Evolutionary conservation across 2,113 vertebrate genomes (phyloP), one percentile per base, ranked within the genome.

Genomic region (Leptocoma aspasia): DNA sequence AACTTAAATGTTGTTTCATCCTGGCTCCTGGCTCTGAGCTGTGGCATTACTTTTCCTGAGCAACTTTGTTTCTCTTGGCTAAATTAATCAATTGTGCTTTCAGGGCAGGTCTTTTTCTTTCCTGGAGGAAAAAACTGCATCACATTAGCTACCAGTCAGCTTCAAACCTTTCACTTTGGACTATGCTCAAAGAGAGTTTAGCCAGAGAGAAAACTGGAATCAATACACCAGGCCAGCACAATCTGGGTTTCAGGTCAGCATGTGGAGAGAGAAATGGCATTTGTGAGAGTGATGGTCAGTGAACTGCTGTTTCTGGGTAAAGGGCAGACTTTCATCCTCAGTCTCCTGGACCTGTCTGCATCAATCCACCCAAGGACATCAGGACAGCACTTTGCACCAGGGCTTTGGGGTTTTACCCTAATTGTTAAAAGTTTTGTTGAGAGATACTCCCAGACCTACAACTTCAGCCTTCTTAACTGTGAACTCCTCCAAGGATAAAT

Each of bases 81-180:
- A 94, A 92, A 94, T 96, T 96, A 93, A 95, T 86, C 95, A 96
- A 78, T 86, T 80, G 39, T 1, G 52, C 76, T 94, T 88, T 93
- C 54, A 81, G 71, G 72, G 86, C 64, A 86, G 71, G 86, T 83
- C 71, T 60, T 15, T 88, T 85, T 92, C 70, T 82, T 70, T 88
- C 66, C 80, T 90, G 11, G 11, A 77, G 86, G 79, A 92, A 94
- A 66, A 90, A 93, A 83, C 56, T 83, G 64, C 61, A 94, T 83
- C 50, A 31, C 45, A 52, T 94, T 92, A 94, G 44, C 76, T 73
- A 88, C 76, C 47, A 86, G 79, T 66, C 83, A 90, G 52, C 69
- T 90, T 94, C 72, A 84, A 78, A 82, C 56, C 19, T 86, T 92
- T 94, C 44, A 84, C 78, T 96, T 90, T 89, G 72, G 80, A 90